A percentile compares a stretch with the other conserved stretches of the same genome.
Evolutionary conservation across 2,113 vertebrate species (phyloP).

Genomic region (Tauraco erythrolophus): DNA sequence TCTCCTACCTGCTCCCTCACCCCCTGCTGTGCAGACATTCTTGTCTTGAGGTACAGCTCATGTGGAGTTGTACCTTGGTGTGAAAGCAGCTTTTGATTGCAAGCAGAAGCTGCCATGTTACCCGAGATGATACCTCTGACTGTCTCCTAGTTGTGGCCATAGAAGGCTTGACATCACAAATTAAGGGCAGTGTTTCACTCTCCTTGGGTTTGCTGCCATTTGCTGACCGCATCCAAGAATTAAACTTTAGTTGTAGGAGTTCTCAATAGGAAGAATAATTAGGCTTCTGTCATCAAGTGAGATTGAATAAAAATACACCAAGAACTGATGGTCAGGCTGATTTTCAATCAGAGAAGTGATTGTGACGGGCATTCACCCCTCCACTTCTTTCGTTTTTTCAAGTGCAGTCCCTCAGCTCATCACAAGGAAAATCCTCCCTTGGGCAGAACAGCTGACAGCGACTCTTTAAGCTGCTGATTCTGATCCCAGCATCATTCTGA

Average conservation of each 20-base stretch:
- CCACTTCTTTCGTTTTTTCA: neutral
- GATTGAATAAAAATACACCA: neutral
- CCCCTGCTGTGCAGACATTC: neutral
- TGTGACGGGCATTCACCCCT: neutral
- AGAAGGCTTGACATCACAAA: neutral
- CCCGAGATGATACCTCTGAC: neutral
- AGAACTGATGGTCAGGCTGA: neutral
- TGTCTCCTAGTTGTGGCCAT: neutral
- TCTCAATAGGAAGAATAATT: slow-evolving; percentile 20
- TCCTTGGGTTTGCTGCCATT: neutral
- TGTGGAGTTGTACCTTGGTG: neutral
- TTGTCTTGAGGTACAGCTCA: neutral
- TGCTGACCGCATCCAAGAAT: neutral
- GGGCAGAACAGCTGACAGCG: slow-evolving; percentile 11
- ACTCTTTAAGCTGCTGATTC: slow-evolving; percentile 43
- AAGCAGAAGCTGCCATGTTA: neutral
- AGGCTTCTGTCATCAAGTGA: neutral
- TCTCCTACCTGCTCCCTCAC: neutral
- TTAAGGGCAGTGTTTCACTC: neutral
- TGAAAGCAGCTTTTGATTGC: neutral
- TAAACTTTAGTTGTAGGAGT: neutral
- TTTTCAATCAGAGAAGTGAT: neutral
- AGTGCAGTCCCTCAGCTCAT: neutral
- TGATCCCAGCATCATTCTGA: slow-evolving; percentile 7
- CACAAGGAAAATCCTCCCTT: neutral